Evolutionary conservation across 2,797 vertebrate genomes (phyloP), one percentile per base, ranked within the genome.

Genomic region (Xerus rutilus): DNA sequence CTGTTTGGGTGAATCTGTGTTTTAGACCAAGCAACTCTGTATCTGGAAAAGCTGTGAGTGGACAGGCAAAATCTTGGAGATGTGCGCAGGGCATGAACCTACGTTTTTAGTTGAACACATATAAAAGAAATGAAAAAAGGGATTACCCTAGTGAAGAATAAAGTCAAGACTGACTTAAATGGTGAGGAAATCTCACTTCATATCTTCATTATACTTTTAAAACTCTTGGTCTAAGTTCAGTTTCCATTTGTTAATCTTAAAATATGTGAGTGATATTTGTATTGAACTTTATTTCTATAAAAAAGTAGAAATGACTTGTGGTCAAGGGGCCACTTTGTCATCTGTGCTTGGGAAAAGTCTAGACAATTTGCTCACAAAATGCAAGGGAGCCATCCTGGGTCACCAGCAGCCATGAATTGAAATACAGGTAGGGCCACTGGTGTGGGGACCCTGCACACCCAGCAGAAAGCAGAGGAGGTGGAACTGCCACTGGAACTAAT

Each of bases 191-290:
- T 83, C 43, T 85, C 45, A 78, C n/a, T 45, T 79, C 45, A 14
- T 76, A 64, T 25, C 30, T 94, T 89, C 45, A 81, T 13, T n/a
- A 0, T 47, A 65, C 74, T 21, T 89, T 91, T 64, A 1, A 45
- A 81, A 89, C 65, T 69, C 39, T 69, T 86, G 4, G 11, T 93
- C 8, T 93, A 81, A 72, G 43, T 92, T 92, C 30, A 23, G 7
- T 1, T 70, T 74, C 43, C 10, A 30, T 72, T 47, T 76, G n/a
- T 85, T 85, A 73, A 65, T 88, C 95, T 95, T 28, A 81, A 67
- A 83, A 52, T 18, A 35, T 62, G 5, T 89, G 28, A 43, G 1
- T 65, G 20, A 39, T 82, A 32, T 77, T 70, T 91, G 70, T 52
- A 35, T 9, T 12, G 25, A 86, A 23, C 59, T 76, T 93, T 57